A percentile compares a stretch with the other conserved stretches of the same genome.
These are phyloP conservation scores for Xylocampa areola DNA, from an alignment of 2,888 invertebrate species.

Conservation along the genomic window DNA sequence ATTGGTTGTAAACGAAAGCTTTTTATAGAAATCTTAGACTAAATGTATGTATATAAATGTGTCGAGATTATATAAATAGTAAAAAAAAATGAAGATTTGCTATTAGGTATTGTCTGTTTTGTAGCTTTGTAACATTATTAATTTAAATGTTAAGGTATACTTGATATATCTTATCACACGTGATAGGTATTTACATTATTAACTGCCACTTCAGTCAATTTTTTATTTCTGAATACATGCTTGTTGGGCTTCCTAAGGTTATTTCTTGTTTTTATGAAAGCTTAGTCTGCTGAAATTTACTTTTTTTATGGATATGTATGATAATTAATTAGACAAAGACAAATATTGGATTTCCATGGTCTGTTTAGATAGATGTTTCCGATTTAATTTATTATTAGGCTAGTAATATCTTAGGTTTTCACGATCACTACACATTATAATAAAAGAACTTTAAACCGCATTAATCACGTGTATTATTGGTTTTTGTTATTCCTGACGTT, in stretches of 20 bases:
- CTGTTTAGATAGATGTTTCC: too few relatives aligned
- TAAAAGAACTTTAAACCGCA: too few relatives aligned
- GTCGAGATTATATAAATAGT: constrained; percentile 10
- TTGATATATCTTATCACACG: constrained; percentile 20
- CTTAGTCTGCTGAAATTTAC: too few relatives aligned
- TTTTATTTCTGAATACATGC: constrained; percentile 16
- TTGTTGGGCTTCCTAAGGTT: not conserved
- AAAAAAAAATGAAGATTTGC: constrained; percentile 19
- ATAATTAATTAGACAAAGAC: too few relatives aligned
- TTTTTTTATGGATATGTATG: not conserved
- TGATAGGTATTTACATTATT: constrained; percentile 37
- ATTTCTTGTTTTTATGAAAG: too few relatives aligned
- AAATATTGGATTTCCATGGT: too few relatives aligned
- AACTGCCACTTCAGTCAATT: constrained; percentile 40
- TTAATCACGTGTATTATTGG: too few relatives aligned
- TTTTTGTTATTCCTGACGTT: too few relatives aligned
- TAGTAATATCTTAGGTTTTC: too few relatives aligned
- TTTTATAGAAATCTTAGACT: constrained; percentile 46
- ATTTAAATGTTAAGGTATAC: constrained; percentile 7
- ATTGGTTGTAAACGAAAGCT: constrained; percentile 55
- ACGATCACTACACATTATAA: too few relatives aligned
- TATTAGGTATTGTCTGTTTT: constrained; percentile 32
- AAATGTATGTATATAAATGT: constrained; percentile 36
- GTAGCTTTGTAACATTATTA: constrained; percentile 42
- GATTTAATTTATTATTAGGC: too few relatives aligned